Base-by-base conservation (phyloP, 1,140 invertebrate species). In the Ostrea edulis region DNA sequence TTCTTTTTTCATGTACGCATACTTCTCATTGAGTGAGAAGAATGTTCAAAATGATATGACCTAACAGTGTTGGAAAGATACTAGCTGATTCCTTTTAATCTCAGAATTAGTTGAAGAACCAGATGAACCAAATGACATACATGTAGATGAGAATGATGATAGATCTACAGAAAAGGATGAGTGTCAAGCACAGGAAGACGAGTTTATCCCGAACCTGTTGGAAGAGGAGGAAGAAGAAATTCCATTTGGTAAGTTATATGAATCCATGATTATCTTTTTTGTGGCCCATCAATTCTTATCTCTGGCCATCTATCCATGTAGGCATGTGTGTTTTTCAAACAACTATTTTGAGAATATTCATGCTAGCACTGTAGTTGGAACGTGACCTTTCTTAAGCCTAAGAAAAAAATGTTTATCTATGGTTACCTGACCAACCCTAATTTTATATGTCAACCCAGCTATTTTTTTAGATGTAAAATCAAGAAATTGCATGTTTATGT, bases 11-110 rank as follows among this genome's bases (percentile, higher is more conserved):
- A 68, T 68, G 25, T 25, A 25, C 25, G 65, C 65, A 25, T 25
- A 68, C 65, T 68, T n/a, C 65, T 68, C 25, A 68, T 68, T 68
- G 25, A 25, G n/a, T n/a, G n/a, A n/a, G n/a, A n/a, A 68, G 25
- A 68, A 68, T 68, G 25, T 68, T 68, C 65, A 68, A 68, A 68
- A 68, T 58, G 55, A 68, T 68, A 68, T 68, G 65, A 58, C n/a
- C 65, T 25, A 68, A 68, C 65, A 68, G 25, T 68, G 25, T 68
- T 68, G n/a, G n/a, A n/a, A n/a, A n/a, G n/a, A n/a, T n/a, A n/a
- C n/a, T n/a, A n/a, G n/a, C n/a, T 68, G n/a, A 68, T 68, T 68
- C 65, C 25, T 68, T 68, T 22, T 25, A 68, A 68, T 68, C 65
- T 25, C 25, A 68, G 65, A 68, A 68, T 68, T 68, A 68, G 11